phyloP scores from a whole-genome alignment of 2,888 invertebrate species.

The Pachydiplax longipennis region DNA sequence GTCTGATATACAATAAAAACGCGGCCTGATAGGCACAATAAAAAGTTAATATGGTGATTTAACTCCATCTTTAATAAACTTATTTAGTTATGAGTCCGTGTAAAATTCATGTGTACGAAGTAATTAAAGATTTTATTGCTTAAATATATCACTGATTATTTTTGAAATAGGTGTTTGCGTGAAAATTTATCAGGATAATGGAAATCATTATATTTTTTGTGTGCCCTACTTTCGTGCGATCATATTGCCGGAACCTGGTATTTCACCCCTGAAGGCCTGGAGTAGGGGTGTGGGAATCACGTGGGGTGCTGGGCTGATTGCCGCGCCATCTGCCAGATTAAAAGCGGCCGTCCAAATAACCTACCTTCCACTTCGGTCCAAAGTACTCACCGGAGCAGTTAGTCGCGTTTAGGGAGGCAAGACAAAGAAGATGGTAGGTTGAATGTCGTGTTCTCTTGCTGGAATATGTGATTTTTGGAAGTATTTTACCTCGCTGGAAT shows the following conservation, averaged over 20 bases:
- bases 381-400: slow-evolving; percentile 69
- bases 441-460: neutral
- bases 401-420: slow-evolving; percentile 12
- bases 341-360: slow-evolving; percentile 55
- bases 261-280: slow-evolving; percentile 25
- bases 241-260: slow-evolving; percentile 44
- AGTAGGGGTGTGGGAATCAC: neutral
- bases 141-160: neutral
- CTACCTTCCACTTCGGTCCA: slow-evolving; percentile 74
- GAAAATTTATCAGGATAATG: neutral
- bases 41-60: neutral
- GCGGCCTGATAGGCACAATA: neutral
- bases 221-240: slow-evolving; percentile 28
- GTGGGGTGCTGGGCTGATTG: slow-evolving; percentile 5
- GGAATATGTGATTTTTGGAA: neutral
- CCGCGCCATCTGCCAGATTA: slow-evolving; percentile 46
- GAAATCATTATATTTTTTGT: neutral
- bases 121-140: neutral
- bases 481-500: neutral
- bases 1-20: neutral
- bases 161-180: neutral
- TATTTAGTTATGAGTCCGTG: neutral
- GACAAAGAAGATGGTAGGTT: slow-evolving; percentile 55
- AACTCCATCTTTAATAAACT: neutral
- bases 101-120: neutral